Percentiles rank a stretch among this genome's conserved stretches.
Conservation (phyloP, 1,140 invertebrate species). For the Orius laevigatus region DNA sequence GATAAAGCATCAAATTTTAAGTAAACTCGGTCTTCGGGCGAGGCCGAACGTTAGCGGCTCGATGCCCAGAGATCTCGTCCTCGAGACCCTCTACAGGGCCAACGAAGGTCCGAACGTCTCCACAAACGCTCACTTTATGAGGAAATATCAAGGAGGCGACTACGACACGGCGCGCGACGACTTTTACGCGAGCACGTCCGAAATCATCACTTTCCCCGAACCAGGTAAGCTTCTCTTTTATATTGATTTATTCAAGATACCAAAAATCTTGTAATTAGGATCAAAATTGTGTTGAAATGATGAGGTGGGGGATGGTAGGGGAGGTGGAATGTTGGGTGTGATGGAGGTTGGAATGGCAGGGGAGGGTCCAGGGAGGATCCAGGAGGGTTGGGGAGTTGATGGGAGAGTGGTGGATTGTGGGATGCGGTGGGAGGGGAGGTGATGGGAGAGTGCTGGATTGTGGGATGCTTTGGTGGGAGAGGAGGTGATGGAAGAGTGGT, state of each 20-base stretch:
- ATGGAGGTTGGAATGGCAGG: too few relatives aligned
- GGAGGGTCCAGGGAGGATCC: too few relatives aligned
- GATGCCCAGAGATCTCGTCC: slow-evolving; percentile 43
- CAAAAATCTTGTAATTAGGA: too few relatives aligned
- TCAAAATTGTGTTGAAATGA: too few relatives aligned
- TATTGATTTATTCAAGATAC: neutral
- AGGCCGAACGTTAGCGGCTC: slow-evolving; percentile 51
- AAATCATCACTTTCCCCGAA: slow-evolving; percentile 68
- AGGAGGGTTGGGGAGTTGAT: too few relatives aligned
- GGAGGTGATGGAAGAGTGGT: neutral
- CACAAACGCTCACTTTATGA: slow-evolving; percentile 18
- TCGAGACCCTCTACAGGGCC: slow-evolving; percentile 49
- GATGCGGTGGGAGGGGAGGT: too few relatives aligned
- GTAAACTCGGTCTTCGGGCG: slow-evolving; percentile 47
- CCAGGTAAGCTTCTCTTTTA: slow-evolving; percentile 40
- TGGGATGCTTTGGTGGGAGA: neutral
- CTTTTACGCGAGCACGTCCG: slow-evolving; percentile 58
- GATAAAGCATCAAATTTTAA: slow-evolving; percentile 58
- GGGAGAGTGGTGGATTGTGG: too few relatives aligned
- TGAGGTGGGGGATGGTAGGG: too few relatives aligned
- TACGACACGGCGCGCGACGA: slow-evolving; percentile 37
- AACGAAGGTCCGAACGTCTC: slow-evolving; percentile 29
- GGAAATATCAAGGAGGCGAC: slow-evolving; percentile 17
- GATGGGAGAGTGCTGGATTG: too few relatives aligned
- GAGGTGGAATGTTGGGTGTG: too few relatives aligned